Base-by-base conservation (phyloP, 2,113 vertebrate genomes). In the Numida meleagris region DNA sequence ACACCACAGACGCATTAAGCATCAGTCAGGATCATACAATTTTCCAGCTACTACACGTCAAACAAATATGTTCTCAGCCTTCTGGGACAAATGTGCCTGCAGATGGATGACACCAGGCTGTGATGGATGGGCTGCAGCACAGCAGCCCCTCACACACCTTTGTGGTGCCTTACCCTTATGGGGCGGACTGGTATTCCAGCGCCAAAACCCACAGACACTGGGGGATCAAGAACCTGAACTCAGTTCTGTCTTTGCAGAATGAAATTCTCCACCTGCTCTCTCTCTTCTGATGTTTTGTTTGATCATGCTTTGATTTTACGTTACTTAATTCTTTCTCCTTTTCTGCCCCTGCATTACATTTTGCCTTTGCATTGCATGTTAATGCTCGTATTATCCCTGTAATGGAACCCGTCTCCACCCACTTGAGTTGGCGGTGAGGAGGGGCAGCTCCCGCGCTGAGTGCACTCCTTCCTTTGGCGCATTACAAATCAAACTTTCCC, bases 11-110 rank as follows among this genome's bases (percentile, higher is more conserved):
- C 77, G 33, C 58, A 16, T 80, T 46, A 15, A 7, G 68, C 51
- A 93, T 93, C 95, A 19, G 50, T 86, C 95, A 96, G 38, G 48
- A 48, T 48, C 74, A 81, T 12, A 90, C 73, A 8, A 91, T 63
- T 93, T 67, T 90, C 92, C 85, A 23, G 15, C 38, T 21, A 13
- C 80, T 76, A 80, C 90, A 86, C 73, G 79, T 38, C 89, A 84
- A 48, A 80, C 33, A 71, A 76, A 72, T 27, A 66, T 18, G 59
- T 46, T 53, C 71, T 9, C n/a, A 90, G 61, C 89, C 86, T 80
- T 72, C 50, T 79, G 94, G 85, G 88, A 92, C 94, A 36, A 14
- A 50, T 40, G 24, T 88, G 78, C 86, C 72, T 59, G 78, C 18
- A 73, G 94, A 71, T 45, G 48, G 83, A 96, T 94, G 82, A 70